Percentiles rank a stretch among this genome's conserved stretches.
These are phyloP conservation scores for Drosophila grimshawi DNA, from an alignment of 1,140 invertebrate genomes.

Conservation along the genomic window DNA sequence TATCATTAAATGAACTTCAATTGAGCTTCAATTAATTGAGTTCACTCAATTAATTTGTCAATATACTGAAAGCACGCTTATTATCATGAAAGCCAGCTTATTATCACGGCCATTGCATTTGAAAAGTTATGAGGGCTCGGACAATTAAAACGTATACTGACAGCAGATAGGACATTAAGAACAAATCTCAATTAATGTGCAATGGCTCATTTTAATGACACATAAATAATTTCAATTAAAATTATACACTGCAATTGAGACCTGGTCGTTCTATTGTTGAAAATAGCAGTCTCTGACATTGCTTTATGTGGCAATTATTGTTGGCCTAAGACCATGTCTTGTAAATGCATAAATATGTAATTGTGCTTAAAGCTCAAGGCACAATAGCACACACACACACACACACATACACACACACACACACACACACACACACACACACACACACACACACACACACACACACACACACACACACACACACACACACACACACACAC, in stretches of 20 bases:
- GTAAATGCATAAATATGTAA: slow-evolving; percentile 65
- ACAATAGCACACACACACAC: slow-evolving; percentile 20
- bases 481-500: slow-evolving; percentile 17
- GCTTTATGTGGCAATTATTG: slow-evolving; percentile 66
- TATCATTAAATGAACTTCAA: no score
- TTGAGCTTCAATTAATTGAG: no score
- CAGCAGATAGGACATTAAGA: slow-evolving; percentile 12
- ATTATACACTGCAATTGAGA: slow-evolving; percentile 30
- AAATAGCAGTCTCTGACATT: slow-evolving; percentile 27
- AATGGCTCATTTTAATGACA: slow-evolving; percentile 41
- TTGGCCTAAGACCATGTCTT: slow-evolving; percentile 28
- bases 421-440: neutral
- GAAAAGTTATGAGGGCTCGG: neutral
- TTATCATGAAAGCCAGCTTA: no score
- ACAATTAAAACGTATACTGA: slow-evolving; percentile 1
- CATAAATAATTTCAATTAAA: slow-evolving; percentile 63
- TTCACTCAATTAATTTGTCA: no score
- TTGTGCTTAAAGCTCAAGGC: slow-evolving; percentile 33
- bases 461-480: neutral
- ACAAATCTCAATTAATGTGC: neutral
- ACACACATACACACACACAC: slow-evolving; percentile 14
- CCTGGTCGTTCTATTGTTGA: neutral
- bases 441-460: no score
- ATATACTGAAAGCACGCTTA: no score
- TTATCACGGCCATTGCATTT: neutral